Conservation (phyloP, 2,888 invertebrate species). For the Deladenus siricidicola region DNA sequence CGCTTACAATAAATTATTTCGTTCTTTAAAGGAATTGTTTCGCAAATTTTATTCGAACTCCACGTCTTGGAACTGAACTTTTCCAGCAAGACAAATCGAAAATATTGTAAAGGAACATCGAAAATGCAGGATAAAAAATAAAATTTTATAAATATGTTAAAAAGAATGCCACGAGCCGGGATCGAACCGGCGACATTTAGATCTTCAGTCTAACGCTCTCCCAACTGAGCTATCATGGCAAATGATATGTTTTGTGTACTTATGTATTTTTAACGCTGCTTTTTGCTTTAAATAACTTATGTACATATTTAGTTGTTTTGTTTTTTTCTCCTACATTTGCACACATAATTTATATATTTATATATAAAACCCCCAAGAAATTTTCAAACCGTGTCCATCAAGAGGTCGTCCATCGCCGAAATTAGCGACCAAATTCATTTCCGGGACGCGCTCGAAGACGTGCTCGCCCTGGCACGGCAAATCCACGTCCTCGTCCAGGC, state of each 20-base stretch:
- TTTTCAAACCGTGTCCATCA: background rate
- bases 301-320: background rate
- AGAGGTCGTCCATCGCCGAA: background rate
- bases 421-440: conserved; percentile 15
- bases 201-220: conserved; percentile 54
- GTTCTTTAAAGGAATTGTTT: too few species aligned
- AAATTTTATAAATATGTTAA: background rate
- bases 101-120: too few species aligned
- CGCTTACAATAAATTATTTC: too few species aligned
- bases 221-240: conserved; percentile 51
- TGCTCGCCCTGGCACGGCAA: conserved; percentile 20
- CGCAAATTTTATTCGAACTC: too few species aligned
- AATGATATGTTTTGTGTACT: background rate
- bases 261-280: background rate
- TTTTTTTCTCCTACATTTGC: background rate
- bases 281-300: background rate
- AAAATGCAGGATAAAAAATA: background rate
- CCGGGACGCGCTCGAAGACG: conserved; percentile 26
- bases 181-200: conserved; percentile 54
- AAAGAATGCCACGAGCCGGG: conserved; percentile 13
- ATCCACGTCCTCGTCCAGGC: conserved; percentile 25
- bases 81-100: too few species aligned
- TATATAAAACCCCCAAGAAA: background rate
- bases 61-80: too few species aligned
- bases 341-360: background rate